Evolutionary conservation across 2,797 vertebrate genomes (phyloP).

Genomic region (Gastrophryne carolinensis): DNA sequence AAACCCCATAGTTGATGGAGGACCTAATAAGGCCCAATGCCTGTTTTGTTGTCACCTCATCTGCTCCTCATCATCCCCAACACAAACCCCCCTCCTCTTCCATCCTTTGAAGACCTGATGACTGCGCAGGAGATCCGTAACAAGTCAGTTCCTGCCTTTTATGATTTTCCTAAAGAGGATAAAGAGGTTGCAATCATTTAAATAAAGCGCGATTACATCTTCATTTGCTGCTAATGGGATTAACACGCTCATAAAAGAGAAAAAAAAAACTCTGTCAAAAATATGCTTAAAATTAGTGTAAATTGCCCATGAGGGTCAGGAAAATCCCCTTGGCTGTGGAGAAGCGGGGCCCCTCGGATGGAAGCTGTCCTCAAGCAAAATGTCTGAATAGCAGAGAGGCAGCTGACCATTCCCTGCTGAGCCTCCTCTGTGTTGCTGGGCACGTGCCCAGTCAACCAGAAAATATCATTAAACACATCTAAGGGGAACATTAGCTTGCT

Average conservation of each 20-base stretch:
- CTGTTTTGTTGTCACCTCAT: not conserved
- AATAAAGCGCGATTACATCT: slow-evolving; percentile 77
- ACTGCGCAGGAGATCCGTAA: slow-evolving; percentile 61
- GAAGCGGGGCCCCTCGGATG: slow-evolving; percentile 56
- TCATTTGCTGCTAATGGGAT: slow-evolving; percentile 88
- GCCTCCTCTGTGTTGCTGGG: slow-evolving; percentile 56
- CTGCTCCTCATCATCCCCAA: not conserved
- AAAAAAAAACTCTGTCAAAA: slow-evolving; percentile 70
- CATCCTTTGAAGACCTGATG: slow-evolving; percentile 48
- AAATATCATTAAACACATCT: slow-evolving; percentile 85
- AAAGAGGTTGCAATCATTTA: slow-evolving; percentile 68
- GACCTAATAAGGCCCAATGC: too few relatives aligned
- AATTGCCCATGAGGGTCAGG: slow-evolving; percentile 69
- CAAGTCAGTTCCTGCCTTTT: slow-evolving; percentile 67
- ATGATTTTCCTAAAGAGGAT: slow-evolving; percentile 63
- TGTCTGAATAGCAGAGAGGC: slow-evolving; percentile 60
- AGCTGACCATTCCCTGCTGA: slow-evolving; percentile 64
- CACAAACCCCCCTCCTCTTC: slow-evolving; percentile 1
- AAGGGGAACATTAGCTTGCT: slow-evolving; percentile 65
- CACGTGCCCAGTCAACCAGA: slow-evolving; percentile 71
- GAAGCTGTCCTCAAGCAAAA: slow-evolving; percentile 58
- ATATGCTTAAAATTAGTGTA: slow-evolving; percentile 73
- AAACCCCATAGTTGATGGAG: too few relatives aligned
- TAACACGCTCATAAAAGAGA: slow-evolving; percentile 73
- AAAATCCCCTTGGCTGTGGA: slow-evolving; percentile 60